Evolutionary conservation across 2,113 vertebrate species (phyloP).

Genomic region (Kryptolebias marmoratus): DNA sequence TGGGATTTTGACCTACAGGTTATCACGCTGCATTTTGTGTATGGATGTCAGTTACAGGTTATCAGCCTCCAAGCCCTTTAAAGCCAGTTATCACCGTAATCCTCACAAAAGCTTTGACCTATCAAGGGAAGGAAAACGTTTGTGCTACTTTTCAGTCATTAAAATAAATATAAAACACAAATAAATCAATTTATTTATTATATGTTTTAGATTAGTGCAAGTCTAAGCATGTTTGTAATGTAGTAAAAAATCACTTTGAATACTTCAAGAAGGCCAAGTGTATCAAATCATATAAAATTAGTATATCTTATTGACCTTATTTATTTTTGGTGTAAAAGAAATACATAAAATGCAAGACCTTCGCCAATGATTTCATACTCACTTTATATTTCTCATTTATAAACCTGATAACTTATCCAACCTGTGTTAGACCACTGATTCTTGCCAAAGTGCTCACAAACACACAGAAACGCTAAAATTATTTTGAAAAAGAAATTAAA

Average conservation of each 20-base stretch:
- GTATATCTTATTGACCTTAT: neutral
- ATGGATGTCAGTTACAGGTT: conserved; percentile 26
- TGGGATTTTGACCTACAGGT: conserved; percentile 52
- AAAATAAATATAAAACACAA: neutral
- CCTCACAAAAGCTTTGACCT: conserved; percentile 13
- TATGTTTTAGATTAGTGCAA: neutral
- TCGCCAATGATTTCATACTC: conserved; percentile 1
- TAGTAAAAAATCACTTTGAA: too few species aligned
- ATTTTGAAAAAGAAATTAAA: neutral
- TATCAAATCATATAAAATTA: neutral
- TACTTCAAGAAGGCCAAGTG: neutral
- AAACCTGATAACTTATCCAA: neutral
- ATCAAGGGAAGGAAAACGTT: neutral
- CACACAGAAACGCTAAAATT: too few species aligned
- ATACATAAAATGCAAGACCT: conserved; percentile 9
- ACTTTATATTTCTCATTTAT: neutral
- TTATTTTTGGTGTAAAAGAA: neutral
- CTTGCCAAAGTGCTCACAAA: neutral
- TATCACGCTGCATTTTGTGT: conserved; percentile 28
- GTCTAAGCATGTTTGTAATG: neutral
- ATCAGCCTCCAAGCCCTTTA: conserved; percentile 24
- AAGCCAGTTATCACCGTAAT: conserved; percentile 20
- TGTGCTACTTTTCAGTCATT: too few species aligned
- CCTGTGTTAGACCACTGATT: neutral
- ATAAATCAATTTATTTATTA: neutral